Evolutionary conservation across 2,797 vertebrate genomes (phyloP).

Genomic region (Thalassophryne amazonica): DNA sequence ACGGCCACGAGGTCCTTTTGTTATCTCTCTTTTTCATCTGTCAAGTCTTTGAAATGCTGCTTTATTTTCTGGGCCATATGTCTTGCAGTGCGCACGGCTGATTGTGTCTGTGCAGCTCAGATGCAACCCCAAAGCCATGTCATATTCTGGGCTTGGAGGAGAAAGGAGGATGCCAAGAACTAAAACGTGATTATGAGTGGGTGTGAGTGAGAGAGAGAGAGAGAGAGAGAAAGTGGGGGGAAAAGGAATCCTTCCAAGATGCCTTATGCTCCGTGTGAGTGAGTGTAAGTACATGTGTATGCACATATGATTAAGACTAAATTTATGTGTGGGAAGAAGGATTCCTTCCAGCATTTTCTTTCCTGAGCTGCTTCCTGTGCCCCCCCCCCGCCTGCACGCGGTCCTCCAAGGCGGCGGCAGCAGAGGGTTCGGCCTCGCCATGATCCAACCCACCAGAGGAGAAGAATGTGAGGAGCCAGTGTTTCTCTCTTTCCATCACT

Average conservation of each 20-base stretch:
- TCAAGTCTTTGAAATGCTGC: conserved; percentile 35
- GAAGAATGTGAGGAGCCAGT: conserved; percentile 43
- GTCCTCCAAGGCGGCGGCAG: conserved; percentile 42
- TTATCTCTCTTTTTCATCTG: conserved; percentile 20
- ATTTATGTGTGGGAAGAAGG: conserved; percentile 67
- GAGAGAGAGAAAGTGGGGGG: no score
- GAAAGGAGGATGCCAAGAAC: conserved; percentile 53
- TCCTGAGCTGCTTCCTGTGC: conserved; percentile 61
- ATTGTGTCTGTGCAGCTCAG: conserved; percentile 54
- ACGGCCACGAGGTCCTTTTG: conserved; percentile 23
- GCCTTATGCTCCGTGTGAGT: conserved; percentile 9
- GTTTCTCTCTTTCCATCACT: conserved; percentile 46
- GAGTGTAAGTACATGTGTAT: conserved; percentile 45
- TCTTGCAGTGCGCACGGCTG: conserved; percentile 38
- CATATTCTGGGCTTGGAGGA: conserved; percentile 65
- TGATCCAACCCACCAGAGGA: conserved; percentile 55
- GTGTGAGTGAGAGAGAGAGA: conserved; percentile 56
- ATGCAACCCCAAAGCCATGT: conserved; percentile 64
- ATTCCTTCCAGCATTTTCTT: conserved; percentile 63
- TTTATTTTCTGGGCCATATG: conserved; percentile 51
- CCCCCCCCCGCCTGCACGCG: conserved; percentile 21
- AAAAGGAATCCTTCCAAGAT: conserved; percentile 48
- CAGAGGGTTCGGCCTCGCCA: conserved; percentile 56
- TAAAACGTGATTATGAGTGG: conserved; percentile 66
- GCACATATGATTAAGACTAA: conserved; percentile 60